Evolutionary conservation across 2,797 vertebrate genomes (phyloP).

Genomic region (Phoxinus dragarum): DNA sequence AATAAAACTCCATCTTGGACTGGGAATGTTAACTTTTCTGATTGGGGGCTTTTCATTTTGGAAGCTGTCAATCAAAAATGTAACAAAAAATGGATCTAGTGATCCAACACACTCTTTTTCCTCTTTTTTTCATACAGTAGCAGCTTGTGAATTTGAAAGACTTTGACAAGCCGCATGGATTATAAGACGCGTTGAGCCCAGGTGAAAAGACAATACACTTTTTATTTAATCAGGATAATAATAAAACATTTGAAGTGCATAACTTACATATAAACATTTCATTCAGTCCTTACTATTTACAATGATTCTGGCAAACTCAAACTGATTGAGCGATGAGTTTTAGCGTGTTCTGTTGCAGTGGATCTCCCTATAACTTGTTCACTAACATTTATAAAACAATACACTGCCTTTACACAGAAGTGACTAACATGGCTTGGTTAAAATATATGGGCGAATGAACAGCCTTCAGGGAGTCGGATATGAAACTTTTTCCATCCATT

Average conservation of each 20-base stretch:
- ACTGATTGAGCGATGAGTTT: constrained; percentile 21
- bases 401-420: not conserved
- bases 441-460: not conserved
- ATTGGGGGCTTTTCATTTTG: not conserved
- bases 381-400: constrained; percentile 23
- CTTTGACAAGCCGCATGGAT: not conserved
- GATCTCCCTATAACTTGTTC: not conserved
- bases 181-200: not conserved
- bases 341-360: constrained; percentile 22
- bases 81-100: not conserved
- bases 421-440: constrained; percentile 7
- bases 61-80: not conserved
- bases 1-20: not conserved
- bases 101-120: not conserved
- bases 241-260: constrained; percentile 81
- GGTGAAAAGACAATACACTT: constrained; percentile 43
- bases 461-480: constrained; percentile 29
- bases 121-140: not conserved
- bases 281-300: constrained; percentile 55
- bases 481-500: not conserved
- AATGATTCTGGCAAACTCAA: constrained; percentile 31
- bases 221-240: constrained; percentile 72
- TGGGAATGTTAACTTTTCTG: not conserved
- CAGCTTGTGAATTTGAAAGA: not conserved
- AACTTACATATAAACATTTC: constrained; percentile 77